Base-by-base conservation (phyloP, 2,797 vertebrate genomes). In the Gila robusta region DNA sequence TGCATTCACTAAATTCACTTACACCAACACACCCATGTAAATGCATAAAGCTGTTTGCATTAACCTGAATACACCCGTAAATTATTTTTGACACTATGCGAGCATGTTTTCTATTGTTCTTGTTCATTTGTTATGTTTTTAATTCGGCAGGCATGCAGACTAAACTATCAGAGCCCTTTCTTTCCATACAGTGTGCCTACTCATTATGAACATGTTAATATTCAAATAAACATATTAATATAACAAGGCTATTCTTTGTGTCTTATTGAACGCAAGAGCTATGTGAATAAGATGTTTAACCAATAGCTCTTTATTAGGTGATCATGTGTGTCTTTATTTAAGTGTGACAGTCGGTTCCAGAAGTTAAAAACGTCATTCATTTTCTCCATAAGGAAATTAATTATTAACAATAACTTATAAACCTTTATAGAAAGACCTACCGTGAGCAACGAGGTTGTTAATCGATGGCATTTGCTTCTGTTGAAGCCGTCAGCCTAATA, bases 181-280 rank as follows among this genome's bases (percentile, higher is more conserved):
- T 21, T 81, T 91, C 88, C 88, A 91, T 92, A 88, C 90, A 91
- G 85, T 91, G 93, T 94, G 93, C 93, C 92, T 94, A 93, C 89
- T 82, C 88, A 93, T 92, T 92, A 88, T 90, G 86, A 91, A 54
- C 85, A 89, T 90, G 88, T 90, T 87, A 91, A 91, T 91, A 93
- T 90, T 85, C 86, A 81, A 91, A 87, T 93, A 91, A 92, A 93
- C 70, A 89, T 89, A 91, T 87, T 81, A 94, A 93, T 93, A 94
- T 92, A 93, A 85, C 85, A 88, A 91, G 87, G 87, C 82, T 28
- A 16, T 39, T 82, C 17, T 70, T 37, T 64, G 54, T 87, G 79
- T 88, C 9, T 84, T 59, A 44, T 44, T 79, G 35, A 86, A 66
- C 76, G 16, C 35, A 81, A 78, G 9, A 66, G 6, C 56, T 2